Evolutionary conservation across 2,888 invertebrate genomes (phyloP).

Genomic region (Melinaea menophilus): DNA sequence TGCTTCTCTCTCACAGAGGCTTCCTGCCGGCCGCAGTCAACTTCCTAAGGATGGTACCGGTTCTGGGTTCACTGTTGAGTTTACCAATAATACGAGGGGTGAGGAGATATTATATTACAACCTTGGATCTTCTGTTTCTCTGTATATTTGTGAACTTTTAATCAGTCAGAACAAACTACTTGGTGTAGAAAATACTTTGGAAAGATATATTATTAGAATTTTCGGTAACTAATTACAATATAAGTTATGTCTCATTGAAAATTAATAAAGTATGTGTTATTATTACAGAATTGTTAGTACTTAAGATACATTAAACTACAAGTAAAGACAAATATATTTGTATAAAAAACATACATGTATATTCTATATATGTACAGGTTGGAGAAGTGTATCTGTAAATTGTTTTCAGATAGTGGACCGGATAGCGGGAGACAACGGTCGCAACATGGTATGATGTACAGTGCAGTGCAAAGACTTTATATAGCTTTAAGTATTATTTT

Average conservation of each 20-base stretch:
- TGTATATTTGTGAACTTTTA: too few species aligned
- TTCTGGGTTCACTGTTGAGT: slow-evolving; percentile 92
- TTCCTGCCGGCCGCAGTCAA: slow-evolving; percentile 98
- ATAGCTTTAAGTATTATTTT: slow-evolving; percentile 29
- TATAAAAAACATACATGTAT: neutral
- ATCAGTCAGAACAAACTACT: too few species aligned
- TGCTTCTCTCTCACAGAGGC: slow-evolving; percentile 81
- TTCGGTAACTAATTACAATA: too few species aligned
- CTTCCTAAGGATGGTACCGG: slow-evolving; percentile 94
- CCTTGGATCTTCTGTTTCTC: neutral
- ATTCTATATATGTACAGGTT: neutral
- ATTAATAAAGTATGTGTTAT: too few species aligned
- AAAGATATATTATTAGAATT: too few species aligned
- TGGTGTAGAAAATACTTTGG: too few species aligned
- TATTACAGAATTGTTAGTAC: too few species aligned
- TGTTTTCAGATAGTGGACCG: slow-evolving; percentile 84
- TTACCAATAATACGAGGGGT: slow-evolving; percentile 92
- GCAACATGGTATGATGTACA: slow-evolving; percentile 86
- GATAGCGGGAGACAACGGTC: slow-evolving; percentile 88
- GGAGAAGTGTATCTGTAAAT: neutral
- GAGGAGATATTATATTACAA: slow-evolving; percentile 31
- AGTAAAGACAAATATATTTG: too few species aligned
- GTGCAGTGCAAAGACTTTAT: slow-evolving; percentile 17
- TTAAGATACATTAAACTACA: too few species aligned
- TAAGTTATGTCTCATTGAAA: too few species aligned